Conservation (phyloP, 2,888 invertebrate genomes). For the Eupeodes luniger region DNA sequence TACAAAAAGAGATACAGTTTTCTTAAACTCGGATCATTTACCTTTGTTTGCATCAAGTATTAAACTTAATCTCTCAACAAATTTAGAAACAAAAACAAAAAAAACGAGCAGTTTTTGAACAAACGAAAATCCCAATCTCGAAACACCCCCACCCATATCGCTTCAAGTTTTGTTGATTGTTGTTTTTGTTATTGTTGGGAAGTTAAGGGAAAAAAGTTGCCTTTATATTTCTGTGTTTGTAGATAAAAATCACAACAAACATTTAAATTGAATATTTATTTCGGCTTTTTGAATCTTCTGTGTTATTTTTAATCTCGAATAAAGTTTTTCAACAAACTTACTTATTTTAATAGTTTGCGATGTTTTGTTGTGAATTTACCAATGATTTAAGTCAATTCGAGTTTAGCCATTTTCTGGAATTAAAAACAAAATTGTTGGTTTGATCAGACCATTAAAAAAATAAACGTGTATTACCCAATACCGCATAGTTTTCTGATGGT, state of each 20-base stretch:
- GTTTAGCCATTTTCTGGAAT: no score
- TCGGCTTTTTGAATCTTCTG: slow-evolving; percentile 20
- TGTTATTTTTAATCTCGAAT: slow-evolving; percentile 1
- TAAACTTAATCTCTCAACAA: slow-evolving; percentile 66
- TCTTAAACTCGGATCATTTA: slow-evolving; percentile 66
- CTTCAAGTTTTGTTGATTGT: not conserved
- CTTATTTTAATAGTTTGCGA: not conserved
- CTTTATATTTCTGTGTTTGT: slow-evolving; percentile 37
- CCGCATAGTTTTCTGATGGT: no score
- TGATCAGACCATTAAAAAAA: no score
- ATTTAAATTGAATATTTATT: slow-evolving; percentile 74
- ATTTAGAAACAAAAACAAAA: slow-evolving; percentile 22
- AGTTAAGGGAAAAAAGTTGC: slow-evolving; percentile 13
- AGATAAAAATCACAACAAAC: slow-evolving; percentile 60
- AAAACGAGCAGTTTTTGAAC: not conserved
- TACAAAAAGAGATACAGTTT: slow-evolving; percentile 31
- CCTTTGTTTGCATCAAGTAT: slow-evolving; percentile 67
- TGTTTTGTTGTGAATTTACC: not conserved
- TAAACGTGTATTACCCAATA: no score
- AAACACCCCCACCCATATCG: not conserved
- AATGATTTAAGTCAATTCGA: not conserved
- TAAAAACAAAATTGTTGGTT: no score
- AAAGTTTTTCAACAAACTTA: slow-evolving; percentile 37
- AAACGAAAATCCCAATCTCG: slow-evolving; percentile 1
- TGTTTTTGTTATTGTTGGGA: slow-evolving; percentile 16